A percentile compares a stretch with the other conserved stretches of the same genome.
phyloP scores from a whole-genome alignment of 2,888 invertebrate genomes.

The Hemithea aestivaria region DNA sequence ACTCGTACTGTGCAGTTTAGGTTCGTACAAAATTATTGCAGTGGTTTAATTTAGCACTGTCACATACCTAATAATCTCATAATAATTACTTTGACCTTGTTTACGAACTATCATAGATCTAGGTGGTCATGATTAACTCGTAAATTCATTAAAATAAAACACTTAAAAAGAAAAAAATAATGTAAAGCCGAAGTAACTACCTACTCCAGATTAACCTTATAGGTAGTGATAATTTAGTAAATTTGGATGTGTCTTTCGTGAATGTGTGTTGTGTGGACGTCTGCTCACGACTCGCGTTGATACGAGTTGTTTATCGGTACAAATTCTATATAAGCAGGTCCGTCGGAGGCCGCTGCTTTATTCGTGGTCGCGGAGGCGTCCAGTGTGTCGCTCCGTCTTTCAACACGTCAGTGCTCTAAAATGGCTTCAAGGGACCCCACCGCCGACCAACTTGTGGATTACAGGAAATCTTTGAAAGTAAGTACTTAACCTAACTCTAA shows the following conservation, averaged over 20 bases:
- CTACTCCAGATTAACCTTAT: no score
- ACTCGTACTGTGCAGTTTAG: no score
- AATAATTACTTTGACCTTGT: no score
- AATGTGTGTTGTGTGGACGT: constrained; percentile 22
- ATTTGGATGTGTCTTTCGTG: not conserved
- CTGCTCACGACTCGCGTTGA: constrained; percentile 45
- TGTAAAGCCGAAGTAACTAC: no score
- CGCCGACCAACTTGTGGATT: constrained; percentile 81
- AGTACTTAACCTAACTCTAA: constrained; percentile 29
- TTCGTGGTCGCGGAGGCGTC: constrained; percentile 52
- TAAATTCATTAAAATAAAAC: no score
- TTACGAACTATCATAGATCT: no score
- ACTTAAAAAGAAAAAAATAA: no score
- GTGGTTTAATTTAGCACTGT: no score
- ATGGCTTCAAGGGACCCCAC: constrained; percentile 79
- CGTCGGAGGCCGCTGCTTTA: constrained; percentile 35
- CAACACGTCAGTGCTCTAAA: no score
- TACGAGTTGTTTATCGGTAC: constrained; percentile 55
- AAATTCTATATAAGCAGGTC: constrained; percentile 57
- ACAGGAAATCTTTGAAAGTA: constrained; percentile 81
- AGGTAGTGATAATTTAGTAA: constrained; percentile 5
- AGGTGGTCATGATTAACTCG: no score
- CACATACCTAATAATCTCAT: no score
- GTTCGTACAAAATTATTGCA: no score
- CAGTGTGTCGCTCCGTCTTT: constrained; percentile 56